Conservation (phyloP, 2,113 vertebrate species). For the Notothenia rossii region DNA sequence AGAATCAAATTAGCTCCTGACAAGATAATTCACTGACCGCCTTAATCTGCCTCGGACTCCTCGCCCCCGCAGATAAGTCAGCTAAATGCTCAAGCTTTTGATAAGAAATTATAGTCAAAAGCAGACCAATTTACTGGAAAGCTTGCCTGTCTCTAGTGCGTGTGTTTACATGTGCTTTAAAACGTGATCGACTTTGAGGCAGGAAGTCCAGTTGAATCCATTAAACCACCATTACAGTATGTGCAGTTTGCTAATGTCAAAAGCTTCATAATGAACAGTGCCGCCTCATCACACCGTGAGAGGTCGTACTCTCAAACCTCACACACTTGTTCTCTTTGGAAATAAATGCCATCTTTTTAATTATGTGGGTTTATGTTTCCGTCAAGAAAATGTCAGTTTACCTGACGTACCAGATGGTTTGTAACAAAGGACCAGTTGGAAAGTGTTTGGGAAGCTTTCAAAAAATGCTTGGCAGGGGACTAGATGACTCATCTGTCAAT, state of each 20-base stretch:
- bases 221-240: constrained; percentile 37
- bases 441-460: too few species aligned
- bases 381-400: not conserved
- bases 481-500: too few species aligned
- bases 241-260: constrained; percentile 4
- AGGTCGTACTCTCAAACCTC: not conserved
- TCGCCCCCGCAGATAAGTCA: constrained; percentile 63
- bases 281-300: not conserved
- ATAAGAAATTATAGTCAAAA: constrained; percentile 61
- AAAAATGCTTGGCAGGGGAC: too few species aligned
- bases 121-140: constrained; percentile 30
- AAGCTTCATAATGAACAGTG: not conserved
- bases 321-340: not conserved
- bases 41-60: constrained; percentile 55
- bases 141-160: not conserved
- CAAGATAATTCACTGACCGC: constrained; percentile 79
- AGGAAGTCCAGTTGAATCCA: constrained; percentile 19
- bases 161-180: constrained; percentile 26
- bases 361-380: constrained; percentile 1
- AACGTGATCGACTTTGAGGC: not conserved
- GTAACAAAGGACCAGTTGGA: too few species aligned
- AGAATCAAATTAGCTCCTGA: constrained; percentile 82
- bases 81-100: constrained; percentile 56
- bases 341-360: not conserved
- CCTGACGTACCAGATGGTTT: too few species aligned